Percentiles rank a stretch among this genome's conserved stretches.
Conservation (phyloP, 92 coral and sea anemone species). For the Chrysogorgia sp. region DNA sequence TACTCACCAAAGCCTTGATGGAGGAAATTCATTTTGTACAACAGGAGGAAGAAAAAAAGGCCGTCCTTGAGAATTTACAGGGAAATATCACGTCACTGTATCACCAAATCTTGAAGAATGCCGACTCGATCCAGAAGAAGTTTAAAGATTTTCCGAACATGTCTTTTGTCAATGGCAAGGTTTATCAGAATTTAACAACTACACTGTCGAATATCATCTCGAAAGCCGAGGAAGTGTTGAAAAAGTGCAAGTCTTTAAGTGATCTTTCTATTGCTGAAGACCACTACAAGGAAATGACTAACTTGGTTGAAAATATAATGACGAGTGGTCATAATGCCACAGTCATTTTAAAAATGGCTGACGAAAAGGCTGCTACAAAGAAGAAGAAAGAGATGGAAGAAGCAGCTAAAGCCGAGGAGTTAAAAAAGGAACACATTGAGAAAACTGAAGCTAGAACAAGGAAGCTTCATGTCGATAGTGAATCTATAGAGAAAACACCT, state of each 20-base stretch:
- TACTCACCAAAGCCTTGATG: constrained; percentile 32
- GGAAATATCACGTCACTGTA: constrained; percentile 8
- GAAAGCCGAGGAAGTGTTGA: neutral
- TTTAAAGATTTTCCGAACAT: constrained; percentile 51
- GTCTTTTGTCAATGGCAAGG: constrained; percentile 16
- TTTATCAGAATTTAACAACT: neutral
- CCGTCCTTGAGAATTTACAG: constrained; percentile 54
- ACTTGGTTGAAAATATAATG: constrained; percentile 61
- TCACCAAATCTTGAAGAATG: constrained; percentile 49
- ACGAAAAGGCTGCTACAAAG: constrained; percentile 35
- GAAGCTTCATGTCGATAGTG: neutral
- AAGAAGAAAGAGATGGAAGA: constrained; percentile 21
- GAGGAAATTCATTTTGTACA: constrained; percentile 57
- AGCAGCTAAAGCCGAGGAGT: neutral
- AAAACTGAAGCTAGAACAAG: neutral
- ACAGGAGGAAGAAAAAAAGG: constrained; percentile 70
- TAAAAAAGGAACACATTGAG: neutral
- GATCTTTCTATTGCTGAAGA: constrained; percentile 48
- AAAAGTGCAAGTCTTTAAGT: neutral
- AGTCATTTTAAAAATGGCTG: constrained; percentile 57
- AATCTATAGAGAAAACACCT: constrained; percentile 43
- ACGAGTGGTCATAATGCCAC: constrained; percentile 51
- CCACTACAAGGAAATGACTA: constrained; percentile 54
- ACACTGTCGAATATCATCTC: neutral
- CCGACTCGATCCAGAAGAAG: constrained; percentile 46